A percentile compares a stretch with the other conserved stretches of the same genome.
Evolutionary conservation across 2,888 invertebrate species (phyloP).

Genomic region (Endotricha flammealis): DNA sequence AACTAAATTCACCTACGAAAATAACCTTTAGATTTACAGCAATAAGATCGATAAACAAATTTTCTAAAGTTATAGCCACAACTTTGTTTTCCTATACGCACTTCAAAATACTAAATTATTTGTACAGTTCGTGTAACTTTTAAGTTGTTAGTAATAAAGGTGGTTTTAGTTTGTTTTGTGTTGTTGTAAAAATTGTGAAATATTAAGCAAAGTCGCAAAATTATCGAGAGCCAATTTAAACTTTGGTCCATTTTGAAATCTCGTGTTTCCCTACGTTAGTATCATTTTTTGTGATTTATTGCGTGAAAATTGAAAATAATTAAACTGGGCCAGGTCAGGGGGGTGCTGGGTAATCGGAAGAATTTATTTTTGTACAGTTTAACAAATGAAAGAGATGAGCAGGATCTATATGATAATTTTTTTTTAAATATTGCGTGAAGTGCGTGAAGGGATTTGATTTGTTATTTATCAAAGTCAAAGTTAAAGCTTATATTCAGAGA

Average conservation of each 20-base stretch:
- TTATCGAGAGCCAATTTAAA: conserved; percentile 23
- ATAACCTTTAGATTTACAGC: background rate
- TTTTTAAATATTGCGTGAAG: too few species aligned
- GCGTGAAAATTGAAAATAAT: background rate
- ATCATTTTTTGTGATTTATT: conserved; percentile 5
- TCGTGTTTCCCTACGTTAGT: conserved; percentile 11
- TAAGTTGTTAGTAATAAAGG: background rate
- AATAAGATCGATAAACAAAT: background rate
- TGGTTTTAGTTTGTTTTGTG: background rate
- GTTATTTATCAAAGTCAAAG: too few species aligned
- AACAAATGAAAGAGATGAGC: too few species aligned
- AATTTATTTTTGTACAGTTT: too few species aligned
- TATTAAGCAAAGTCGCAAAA: conserved; percentile 17
- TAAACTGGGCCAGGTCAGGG: background rate
- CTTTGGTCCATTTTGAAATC: conserved; percentile 16
- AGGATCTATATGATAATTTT: too few species aligned
- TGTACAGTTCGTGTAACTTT: background rate
- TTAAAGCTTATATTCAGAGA: too few species aligned
- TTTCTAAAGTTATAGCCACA: background rate
- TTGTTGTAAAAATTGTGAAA: conserved; percentile 8
- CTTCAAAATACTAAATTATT: conserved; percentile 5
- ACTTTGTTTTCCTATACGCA: conserved; percentile 7
- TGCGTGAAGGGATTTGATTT: too few species aligned
- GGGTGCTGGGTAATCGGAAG: too few species aligned
- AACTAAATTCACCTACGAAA: too few species aligned